A percentile compares a stretch with the other conserved stretches of the same genome.
These are phyloP conservation scores for Mechanitis mazaeus DNA, from an alignment of 2,888 invertebrate genomes.

Conservation along the genomic window DNA sequence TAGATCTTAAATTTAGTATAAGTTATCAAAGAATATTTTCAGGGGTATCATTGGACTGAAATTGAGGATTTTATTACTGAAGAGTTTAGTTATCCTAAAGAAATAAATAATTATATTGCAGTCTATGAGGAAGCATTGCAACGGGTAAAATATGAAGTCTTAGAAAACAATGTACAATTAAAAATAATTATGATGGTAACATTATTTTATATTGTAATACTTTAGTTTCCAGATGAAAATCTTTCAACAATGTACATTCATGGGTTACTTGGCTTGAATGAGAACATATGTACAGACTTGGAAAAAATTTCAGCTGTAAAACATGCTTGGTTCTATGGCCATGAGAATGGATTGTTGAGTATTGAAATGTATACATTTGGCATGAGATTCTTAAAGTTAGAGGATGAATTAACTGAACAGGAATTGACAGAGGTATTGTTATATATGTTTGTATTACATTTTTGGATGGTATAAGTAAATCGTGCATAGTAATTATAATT, in stretches of 20 bases:
- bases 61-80: conserved; percentile 54
- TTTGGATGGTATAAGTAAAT: too few species aligned
- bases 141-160: conserved; percentile 37
- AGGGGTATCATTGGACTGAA: conserved; percentile 64
- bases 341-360: conserved; percentile 53
- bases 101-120: conserved; percentile 53
- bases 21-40: conserved; percentile 21
- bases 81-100: conserved; percentile 43
- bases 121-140: conserved; percentile 62
- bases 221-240: conserved; percentile 60
- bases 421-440: conserved; percentile 51
- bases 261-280: conserved; percentile 46
- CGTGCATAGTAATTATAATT: too few species aligned
- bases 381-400: conserved; percentile 53
- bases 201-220: not conserved
- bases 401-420: conserved; percentile 45
- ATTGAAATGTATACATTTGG: conserved; percentile 67
- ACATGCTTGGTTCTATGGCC: conserved; percentile 61
- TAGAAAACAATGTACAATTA: not conserved
- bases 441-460: not conserved
- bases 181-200: not conserved
- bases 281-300: conserved; percentile 44
- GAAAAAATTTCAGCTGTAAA: conserved; percentile 58
- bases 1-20: not conserved
- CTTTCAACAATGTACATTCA: conserved; percentile 64